A percentile compares a stretch with the other conserved stretches of the same genome.
Evolutionary conservation across 2,888 invertebrate genomes (phyloP).

Genomic region (Cheilosia urbana): DNA sequence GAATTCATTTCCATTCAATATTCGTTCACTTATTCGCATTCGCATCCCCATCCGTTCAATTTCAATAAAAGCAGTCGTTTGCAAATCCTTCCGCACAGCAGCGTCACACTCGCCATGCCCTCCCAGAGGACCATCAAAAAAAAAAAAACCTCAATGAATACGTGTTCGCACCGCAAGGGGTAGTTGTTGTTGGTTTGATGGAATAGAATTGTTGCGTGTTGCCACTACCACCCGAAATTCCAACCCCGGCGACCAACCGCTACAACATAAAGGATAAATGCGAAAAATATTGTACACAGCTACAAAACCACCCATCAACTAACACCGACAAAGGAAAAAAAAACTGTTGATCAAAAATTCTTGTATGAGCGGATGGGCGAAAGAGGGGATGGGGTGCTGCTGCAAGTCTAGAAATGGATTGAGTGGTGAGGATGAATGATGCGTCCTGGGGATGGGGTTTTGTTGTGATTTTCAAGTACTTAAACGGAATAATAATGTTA

Average conservation of each 20-base stretch:
- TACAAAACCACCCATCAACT: slow-evolving; percentile 2
- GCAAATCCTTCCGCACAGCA: slow-evolving; percentile 68
- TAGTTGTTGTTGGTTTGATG: slow-evolving; percentile 52
- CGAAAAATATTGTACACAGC: slow-evolving; percentile 15
- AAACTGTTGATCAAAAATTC: slow-evolving; percentile 71
- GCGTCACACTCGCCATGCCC: slow-evolving; percentile 17
- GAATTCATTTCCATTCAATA: slow-evolving; percentile 72
- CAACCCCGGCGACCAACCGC: slow-evolving; percentile 2
- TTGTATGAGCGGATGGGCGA: slow-evolving; percentile 15
- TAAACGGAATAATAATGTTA: slow-evolving; percentile 76
- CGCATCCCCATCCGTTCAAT: slow-evolving; percentile 72
- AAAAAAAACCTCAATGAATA: slow-evolving; percentile 34
- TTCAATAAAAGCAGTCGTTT: slow-evolving; percentile 76
- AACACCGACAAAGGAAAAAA: slow-evolving; percentile 27
- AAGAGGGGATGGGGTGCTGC: neutral
- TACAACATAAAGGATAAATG: slow-evolving; percentile 17
- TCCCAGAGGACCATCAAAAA: slow-evolving; percentile 21
- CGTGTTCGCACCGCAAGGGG: slow-evolving; percentile 56
- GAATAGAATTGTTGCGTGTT: slow-evolving; percentile 74
- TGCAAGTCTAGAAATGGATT: slow-evolving; percentile 18
- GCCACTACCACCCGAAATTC: slow-evolving; percentile 54
- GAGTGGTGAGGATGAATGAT: slow-evolving; percentile 30
- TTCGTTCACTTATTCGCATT: slow-evolving; percentile 64
- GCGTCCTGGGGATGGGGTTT: slow-evolving; percentile 63
- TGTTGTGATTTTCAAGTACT: slow-evolving; percentile 75